Evolutionary conservation across 1,140 invertebrate species (phyloP), one percentile per base, ranked within the genome.

Genomic region (Phthorimaea operculella): DNA sequence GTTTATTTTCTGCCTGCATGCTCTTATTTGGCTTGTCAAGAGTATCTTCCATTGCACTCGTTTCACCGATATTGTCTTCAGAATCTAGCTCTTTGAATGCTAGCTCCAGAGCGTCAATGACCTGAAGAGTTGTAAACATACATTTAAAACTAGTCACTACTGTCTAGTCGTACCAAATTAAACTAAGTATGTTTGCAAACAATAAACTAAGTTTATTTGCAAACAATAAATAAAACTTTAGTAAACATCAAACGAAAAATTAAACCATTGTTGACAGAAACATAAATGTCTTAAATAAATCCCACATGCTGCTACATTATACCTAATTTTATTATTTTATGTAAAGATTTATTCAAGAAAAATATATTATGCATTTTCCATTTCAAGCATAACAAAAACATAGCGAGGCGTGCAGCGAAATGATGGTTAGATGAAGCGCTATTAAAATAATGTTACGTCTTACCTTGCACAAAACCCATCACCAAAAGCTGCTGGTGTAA

Each of bases 71-170:
- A 55, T 73, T 83, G 55, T 79, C 82, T 70, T 89, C 88, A 33
- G 81, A 87, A 74, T 89, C 88, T 58, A 89, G 84, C 61, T 87
- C 87, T 77, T 88, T 79, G 66, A 89, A 88, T 62, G 88, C 88
- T 68, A 88, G 69, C 67, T 89, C 88, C 70, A 89, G 73, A 68
- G 88, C 88, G 76, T 89, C 88, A 74, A 87, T 83, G 42, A 89
- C 87, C 88, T 89, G 70, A 36, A 71, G 64, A 58, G 48, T 53
- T 39, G 21, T 28, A 28, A 28, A 28, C 21, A 6, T 28, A 28
- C 6, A 28, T 28, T 28, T 28, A 4, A 28, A 28, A 28, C 21
- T 28, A 28, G n/a, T n/a, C n/a, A n/a, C n/a, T n/a, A 28, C 2
- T 4, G 2, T 28, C 21, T 28, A 28, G 2, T 28, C 21, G 21